Evolutionary conservation across 2,113 vertebrate species (phyloP), one percentile per base, ranked within the genome.

Genomic region (Raphicerus campestris): DNA sequence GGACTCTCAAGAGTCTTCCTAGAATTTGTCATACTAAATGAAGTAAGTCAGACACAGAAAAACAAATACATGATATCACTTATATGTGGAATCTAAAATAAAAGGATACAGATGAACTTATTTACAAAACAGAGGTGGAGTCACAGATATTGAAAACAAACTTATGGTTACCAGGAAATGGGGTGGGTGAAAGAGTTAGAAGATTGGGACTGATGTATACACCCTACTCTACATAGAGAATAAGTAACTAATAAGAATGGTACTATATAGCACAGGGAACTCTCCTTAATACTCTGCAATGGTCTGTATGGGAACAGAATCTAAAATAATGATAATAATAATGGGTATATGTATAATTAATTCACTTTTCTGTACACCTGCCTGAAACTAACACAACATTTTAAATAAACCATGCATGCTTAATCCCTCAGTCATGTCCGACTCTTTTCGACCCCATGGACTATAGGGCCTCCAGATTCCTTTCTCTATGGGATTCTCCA

Each of bases 181-280:
- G 70, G 22, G 39, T 75, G 11, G 35, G 70, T 75, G 70, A 42
- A 75, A 75, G 7, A 39, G 66, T 35, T 70, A 73, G 66, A 35
- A 73, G 35, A 75, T 9, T 42, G 35, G 35, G 39, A 75, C 6
- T 42, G 70, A 42, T 42, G 22, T 42, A 42, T 7, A 75, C 22
- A 75, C 19, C 32, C 19, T 35, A 70, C 39, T 73, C 10, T 75
- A 75, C 70, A 14, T 42, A 75, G 14, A 75, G 39, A 75, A 26
- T 75, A 26, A 75, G 39, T 39, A 42, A 42, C 22, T 26, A 42
- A 26, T 42, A 42, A 75, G 39, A 15, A 42, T 6, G 0, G 0
- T 26, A 42, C 20, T 13, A 15, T 26, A 75, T 75, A 14, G 22
- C 70, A 26, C 35, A 75, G 39, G 70, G 11, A 42, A 15, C 39